Percentiles rank a stretch among this genome's conserved stretches.
Evolutionary conservation across 2,888 invertebrate species (phyloP).

Genomic region (Luperina testacea): DNA sequence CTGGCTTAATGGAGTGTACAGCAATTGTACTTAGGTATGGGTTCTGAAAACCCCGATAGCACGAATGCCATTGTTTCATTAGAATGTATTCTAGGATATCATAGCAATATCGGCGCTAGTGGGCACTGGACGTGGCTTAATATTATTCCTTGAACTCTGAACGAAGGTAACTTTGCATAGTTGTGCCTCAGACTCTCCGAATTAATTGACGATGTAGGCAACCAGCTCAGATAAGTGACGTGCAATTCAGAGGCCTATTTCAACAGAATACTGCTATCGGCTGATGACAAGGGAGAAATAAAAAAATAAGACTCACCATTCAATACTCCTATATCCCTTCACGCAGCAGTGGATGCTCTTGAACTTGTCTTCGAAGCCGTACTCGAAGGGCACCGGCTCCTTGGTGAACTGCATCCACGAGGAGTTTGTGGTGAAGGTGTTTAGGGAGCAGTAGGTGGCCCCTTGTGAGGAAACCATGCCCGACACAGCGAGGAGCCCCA

Average conservation of each 20-base stretch:
- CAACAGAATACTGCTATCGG: not conserved
- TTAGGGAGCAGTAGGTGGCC: slow-evolving; percentile 90
- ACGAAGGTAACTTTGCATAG: not conserved
- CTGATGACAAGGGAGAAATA: not conserved
- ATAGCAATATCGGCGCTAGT: slow-evolving; percentile 12
- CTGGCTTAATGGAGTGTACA: not conserved
- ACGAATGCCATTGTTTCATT: slow-evolving; percentile 12
- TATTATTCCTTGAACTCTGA: slow-evolving; percentile 20
- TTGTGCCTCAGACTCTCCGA: not conserved
- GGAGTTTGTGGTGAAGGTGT: slow-evolving; percentile 90
- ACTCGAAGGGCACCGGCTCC: slow-evolving; percentile 92
- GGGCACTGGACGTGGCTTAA: slow-evolving; percentile 5
- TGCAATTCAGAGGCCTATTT: not conserved
- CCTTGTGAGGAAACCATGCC: slow-evolving; percentile 72
- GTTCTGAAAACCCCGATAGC: slow-evolving; percentile 17
- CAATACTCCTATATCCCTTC: slow-evolving; percentile 94
- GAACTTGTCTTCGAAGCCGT: slow-evolving; percentile 92
- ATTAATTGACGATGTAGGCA: not conserved
- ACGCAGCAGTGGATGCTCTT: slow-evolving; percentile 95
- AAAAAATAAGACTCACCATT: slow-evolving; percentile 91
- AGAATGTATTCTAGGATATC: slow-evolving; percentile 23
- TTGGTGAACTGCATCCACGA: slow-evolving; percentile 93
- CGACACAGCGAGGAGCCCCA: slow-evolving; percentile 75
- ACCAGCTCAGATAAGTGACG: not conserved
- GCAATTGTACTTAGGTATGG: not conserved